Evolutionary conservation across 2,113 vertebrate species (phyloP).

Genomic region (Dasyornis broadbenti): DNA sequence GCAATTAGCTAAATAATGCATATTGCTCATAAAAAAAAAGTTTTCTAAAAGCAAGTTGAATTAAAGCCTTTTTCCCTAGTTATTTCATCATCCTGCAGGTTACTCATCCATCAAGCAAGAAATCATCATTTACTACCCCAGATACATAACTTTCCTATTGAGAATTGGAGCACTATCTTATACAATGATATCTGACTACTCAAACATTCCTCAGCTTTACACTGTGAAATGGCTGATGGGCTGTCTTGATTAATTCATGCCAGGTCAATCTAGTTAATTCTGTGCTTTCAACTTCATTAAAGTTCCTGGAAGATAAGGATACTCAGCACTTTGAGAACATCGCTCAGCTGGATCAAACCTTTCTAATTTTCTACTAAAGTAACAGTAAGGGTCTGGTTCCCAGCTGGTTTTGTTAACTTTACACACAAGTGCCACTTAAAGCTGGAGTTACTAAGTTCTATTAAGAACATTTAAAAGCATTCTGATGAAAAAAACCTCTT

Average conservation of each 20-base stretch:
- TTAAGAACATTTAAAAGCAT: not conserved
- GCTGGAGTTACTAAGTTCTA: not conserved
- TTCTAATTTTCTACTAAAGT: not conserved
- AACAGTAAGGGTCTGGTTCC: not conserved
- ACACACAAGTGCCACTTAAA: not conserved
- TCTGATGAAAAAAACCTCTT: not conserved
- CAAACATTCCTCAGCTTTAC: not conserved
- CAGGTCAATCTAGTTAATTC: not conserved
- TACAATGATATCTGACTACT: not conserved
- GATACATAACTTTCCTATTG: not conserved
- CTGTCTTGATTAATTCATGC: conserved; percentile 4
- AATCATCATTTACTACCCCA: not conserved
- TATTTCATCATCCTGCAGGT: not conserved
- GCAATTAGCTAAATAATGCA: conserved; percentile 49
- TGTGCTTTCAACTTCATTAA: not conserved
- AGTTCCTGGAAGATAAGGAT: not conserved
- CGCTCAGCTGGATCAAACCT: not conserved
- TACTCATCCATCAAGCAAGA: not conserved
- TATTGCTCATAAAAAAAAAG: not conserved
- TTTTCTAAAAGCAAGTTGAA: not conserved
- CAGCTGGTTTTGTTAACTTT: not conserved
- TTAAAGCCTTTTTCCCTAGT: not conserved
- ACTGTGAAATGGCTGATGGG: not conserved
- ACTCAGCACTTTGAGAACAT: not conserved
- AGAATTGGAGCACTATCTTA: not conserved